Conservation (phyloP, 2,797 vertebrate species). For the Xenentodon cancila region DNA sequence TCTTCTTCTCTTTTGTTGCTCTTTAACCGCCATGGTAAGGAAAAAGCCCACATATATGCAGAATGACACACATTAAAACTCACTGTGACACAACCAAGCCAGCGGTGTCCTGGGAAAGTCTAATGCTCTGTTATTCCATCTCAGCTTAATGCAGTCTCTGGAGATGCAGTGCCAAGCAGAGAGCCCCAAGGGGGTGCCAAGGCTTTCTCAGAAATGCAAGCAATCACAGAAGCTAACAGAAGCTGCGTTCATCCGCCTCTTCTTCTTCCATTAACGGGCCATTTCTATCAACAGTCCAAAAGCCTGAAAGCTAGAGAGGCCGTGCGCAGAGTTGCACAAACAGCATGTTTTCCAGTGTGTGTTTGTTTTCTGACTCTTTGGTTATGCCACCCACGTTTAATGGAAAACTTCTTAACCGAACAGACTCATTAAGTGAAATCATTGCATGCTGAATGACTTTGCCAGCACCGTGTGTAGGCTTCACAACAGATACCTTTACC, state of each 20-base stretch:
- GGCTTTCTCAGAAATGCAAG: constrained; percentile 53
- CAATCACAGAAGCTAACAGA: constrained; percentile 46
- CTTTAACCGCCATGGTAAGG: constrained; percentile 24
- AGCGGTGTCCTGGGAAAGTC: constrained; percentile 54
- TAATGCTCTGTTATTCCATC: constrained; percentile 56
- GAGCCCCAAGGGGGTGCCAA: constrained; percentile 24
- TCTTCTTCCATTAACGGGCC: constrained; percentile 41
- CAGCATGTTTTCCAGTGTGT: constrained; percentile 13
- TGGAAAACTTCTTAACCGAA: constrained; percentile 37
- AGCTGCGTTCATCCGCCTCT: constrained; percentile 23
- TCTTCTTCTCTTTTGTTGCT: constrained; percentile 41
- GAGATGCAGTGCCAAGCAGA: constrained; percentile 43
- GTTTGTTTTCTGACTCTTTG: constrained; percentile 28
- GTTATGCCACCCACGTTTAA: constrained; percentile 39
- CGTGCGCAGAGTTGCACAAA: constrained; percentile 25
- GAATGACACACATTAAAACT: constrained; percentile 37
- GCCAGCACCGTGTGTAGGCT: constrained; percentile 18
- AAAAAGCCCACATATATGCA: constrained; percentile 7
- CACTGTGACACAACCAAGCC: constrained; percentile 40
- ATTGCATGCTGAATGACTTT: constrained; percentile 48
- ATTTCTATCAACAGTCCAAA: constrained; percentile 37
- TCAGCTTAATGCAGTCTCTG: constrained; percentile 49
- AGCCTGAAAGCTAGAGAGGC: constrained; percentile 21
- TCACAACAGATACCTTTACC: constrained; percentile 37
- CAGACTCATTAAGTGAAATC: constrained; percentile 51